phyloP scores from a whole-genome alignment of 2,113 vertebrate genomes.

The Elanoides forficatus region DNA sequence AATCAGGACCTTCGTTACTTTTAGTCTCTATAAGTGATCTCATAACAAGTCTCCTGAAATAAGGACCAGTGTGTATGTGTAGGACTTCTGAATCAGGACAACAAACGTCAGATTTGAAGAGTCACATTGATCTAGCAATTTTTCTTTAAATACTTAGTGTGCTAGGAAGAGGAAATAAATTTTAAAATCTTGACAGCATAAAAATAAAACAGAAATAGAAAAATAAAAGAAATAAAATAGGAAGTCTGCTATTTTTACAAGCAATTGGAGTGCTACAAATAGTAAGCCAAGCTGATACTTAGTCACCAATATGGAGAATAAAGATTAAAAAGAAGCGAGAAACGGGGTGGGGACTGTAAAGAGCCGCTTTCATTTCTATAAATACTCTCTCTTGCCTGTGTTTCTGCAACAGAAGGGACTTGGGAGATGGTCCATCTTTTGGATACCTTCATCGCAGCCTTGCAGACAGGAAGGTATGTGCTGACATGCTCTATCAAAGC shows the following conservation, averaged over 20 bases:
- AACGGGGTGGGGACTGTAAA: neutral
- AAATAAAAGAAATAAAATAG: neutral
- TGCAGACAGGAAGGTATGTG: neutral
- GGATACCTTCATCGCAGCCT: neutral
- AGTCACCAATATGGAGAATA: neutral
- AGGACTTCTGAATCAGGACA: neutral
- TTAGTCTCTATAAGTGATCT: neutral
- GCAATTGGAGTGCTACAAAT: neutral
- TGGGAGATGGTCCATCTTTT: neutral
- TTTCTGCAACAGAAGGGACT: neutral
- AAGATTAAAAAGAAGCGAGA: neutral
- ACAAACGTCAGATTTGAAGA: neutral
- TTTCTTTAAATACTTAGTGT: neutral
- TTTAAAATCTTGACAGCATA: neutral
- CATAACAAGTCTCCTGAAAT: neutral
- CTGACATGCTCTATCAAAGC: neutral
- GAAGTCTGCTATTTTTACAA: neutral
- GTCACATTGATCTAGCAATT: neutral
- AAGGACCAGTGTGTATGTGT: neutral
- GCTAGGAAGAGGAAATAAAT: neutral
- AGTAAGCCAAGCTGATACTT: neutral
- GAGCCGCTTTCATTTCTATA: neutral
- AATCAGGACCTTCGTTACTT: neutral
- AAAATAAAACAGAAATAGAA: slow-evolving; percentile 10
- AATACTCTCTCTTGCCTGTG: neutral